phyloP scores from a whole-genome alignment of 2,888 invertebrate genomes.

The Aphodius granarius region DNA sequence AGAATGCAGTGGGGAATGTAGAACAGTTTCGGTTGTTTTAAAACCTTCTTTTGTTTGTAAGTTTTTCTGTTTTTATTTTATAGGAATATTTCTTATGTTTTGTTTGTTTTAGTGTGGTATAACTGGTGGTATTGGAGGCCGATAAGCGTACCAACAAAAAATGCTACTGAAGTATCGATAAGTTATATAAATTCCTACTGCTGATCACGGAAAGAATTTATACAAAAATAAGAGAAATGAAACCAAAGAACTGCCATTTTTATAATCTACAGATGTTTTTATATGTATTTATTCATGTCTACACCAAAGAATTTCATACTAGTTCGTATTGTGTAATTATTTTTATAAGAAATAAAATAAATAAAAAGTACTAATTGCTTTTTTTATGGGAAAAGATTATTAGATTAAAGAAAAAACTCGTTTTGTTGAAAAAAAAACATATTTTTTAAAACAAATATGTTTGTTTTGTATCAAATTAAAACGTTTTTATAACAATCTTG shows the following conservation, averaged over 20 bases:
- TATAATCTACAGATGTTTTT: neutral
- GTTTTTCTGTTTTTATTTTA: constrained; percentile 54
- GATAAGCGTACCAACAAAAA: constrained; percentile 63
- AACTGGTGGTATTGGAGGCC: constrained; percentile 87
- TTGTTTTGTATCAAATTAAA: too few species aligned
- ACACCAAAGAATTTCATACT: neutral
- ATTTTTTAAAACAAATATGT: too few species aligned
- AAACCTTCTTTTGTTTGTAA: constrained; percentile 76
- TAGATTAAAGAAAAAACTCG: too few species aligned
- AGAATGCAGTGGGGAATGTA: constrained; percentile 74
- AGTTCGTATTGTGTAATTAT: neutral
- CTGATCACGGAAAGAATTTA: constrained; percentile 49
- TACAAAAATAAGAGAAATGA: constrained; percentile 10
- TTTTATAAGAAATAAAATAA: neutral
- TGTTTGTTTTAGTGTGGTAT: constrained; percentile 66
- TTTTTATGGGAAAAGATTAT: too few species aligned
- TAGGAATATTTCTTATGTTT: too few species aligned
- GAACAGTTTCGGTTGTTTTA: constrained; percentile 69
- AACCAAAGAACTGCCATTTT: constrained; percentile 28
- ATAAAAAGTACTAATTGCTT: too few species aligned
- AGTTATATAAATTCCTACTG: constrained; percentile 75
- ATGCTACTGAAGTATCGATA: constrained; percentile 63
- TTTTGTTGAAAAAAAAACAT: too few species aligned
- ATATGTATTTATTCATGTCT: neutral
- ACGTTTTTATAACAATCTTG: too few species aligned